phyloP scores from a whole-genome alignment of 2,797 vertebrate genomes.

The Crax fasciolata region DNA sequence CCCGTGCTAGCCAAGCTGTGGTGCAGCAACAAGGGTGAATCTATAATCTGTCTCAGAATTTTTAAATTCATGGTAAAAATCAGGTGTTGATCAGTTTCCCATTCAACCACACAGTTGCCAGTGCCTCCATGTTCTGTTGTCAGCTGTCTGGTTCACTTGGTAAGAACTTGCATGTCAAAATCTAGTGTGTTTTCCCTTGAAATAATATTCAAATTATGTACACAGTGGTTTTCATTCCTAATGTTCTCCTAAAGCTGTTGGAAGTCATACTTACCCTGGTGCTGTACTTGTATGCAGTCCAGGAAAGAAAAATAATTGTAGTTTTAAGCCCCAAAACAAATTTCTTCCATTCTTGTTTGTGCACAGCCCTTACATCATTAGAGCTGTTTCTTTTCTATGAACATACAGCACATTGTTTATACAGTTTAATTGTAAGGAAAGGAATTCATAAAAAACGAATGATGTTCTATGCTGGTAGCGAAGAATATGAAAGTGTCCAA shows the following conservation, averaged over 20 bases:
- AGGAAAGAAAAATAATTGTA: conserved; percentile 39
- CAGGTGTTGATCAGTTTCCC: background rate
- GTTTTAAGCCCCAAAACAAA: conserved; percentile 56
- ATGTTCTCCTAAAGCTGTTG: background rate
- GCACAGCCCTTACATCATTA: conserved; percentile 51
- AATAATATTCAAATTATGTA: background rate
- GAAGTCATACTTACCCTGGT: background rate
- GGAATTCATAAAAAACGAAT: conserved; percentile 55
- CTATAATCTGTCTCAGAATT: background rate
- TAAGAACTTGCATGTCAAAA: background rate
- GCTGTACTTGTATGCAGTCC: background rate
- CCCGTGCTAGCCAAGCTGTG: background rate
- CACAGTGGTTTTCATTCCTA: background rate
- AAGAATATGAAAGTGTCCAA: conserved; percentile 77
- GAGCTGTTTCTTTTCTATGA: conserved; percentile 35
- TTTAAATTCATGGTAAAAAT: background rate
- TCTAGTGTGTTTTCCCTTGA: background rate
- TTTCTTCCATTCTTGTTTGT: conserved; percentile 4
- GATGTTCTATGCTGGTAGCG: conserved; percentile 62
- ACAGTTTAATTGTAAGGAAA: conserved; percentile 75
- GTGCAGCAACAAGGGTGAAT: background rate
- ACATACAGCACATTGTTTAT: conserved; percentile 66
- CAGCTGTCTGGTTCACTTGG: background rate
- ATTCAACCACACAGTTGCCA: background rate
- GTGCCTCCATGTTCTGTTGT: background rate